These are phyloP conservation scores for Cydia splendana DNA, from an alignment of 1,140 invertebrate species.

Conservation along the genomic window DNA sequence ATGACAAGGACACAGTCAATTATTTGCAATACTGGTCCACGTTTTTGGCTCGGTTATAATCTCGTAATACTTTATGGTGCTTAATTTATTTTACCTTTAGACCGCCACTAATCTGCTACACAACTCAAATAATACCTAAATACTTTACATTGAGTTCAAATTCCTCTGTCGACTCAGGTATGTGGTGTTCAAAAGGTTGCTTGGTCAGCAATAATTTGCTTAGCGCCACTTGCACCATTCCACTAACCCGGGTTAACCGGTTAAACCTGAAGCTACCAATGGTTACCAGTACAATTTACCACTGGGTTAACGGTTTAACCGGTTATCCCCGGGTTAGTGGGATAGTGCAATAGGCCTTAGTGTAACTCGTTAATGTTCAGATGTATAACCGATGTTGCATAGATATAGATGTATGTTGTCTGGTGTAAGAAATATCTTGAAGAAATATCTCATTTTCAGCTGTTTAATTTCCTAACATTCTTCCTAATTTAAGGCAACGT, in stretches of 20 bases:
- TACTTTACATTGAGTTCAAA: neutral
- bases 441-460: neutral
- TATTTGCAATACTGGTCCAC: neutral
- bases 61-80: slow-evolving; percentile 50
- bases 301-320: no score
- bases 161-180: slow-evolving; percentile 2
- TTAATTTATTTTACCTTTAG: slow-evolving; percentile 26
- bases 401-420: slow-evolving; percentile 2
- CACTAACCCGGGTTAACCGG: no score
- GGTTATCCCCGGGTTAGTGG: no score
- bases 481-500: neutral
- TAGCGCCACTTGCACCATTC: neutral
- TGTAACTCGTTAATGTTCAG: slow-evolving; percentile 24
- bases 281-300: no score
- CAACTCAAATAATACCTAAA: neutral
- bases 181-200: slow-evolving; percentile 26
- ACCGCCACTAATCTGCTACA: neutral
- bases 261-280: no score
- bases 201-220: slow-evolving; percentile 41
- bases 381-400: slow-evolving; percentile 29
- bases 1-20: neutral
- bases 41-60: slow-evolving; percentile 38
- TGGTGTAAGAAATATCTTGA: neutral
- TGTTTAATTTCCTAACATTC: neutral
- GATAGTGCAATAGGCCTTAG: no score